Base-by-base conservation (phyloP, 2,797 vertebrate species). In the Euthynnus affinis region DNA sequence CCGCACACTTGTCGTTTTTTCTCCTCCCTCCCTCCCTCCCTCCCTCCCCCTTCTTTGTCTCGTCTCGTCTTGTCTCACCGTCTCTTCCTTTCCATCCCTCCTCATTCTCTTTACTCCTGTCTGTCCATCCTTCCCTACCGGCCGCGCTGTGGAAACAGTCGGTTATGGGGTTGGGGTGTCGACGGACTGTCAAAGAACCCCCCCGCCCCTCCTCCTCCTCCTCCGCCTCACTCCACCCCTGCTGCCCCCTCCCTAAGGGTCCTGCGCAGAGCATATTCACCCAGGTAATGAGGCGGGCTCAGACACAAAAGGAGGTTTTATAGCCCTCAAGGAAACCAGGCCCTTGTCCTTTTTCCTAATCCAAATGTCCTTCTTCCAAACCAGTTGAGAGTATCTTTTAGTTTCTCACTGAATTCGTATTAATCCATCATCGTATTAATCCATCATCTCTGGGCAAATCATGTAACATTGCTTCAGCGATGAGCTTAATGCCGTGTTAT, bases 111-210 rank as follows among this genome's bases (percentile, higher is more conserved):
- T 90, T 91, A 58, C 82, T 68, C 92, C 80, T 40, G 29, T 81
- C 85, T 86, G 71, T 84, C 82, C 84, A 80, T 89, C 89, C 82
- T 94, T 89, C 78, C 89, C 73, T 88, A 80, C 88, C 73, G 86
- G 91, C 95, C 92, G 90, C 76, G 87, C 92, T 92, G 89, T 93
- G 92, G 92, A 94, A 93, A 93, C 97, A 98, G 98, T 97, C 97
- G 97, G 94, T 96, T 98, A 90, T 98, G 98, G 98, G 98, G 96
- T 95, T 99, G 98, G 98, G 97, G 97, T 96, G 96, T 97, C 91
- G 97, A 99, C 80, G 97, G 97, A 94, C 95, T 97, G 82, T 96
- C 96, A 95, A 99, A 98, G 95, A 97, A 97, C 90, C 94, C 96
- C 92, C 95, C 96, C 90, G 95, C 96, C 94, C 95, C 97, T 95